Evolutionary conservation across 2,113 vertebrate genomes (phyloP).

Genomic region (Tragelaphus scriptus): DNA sequence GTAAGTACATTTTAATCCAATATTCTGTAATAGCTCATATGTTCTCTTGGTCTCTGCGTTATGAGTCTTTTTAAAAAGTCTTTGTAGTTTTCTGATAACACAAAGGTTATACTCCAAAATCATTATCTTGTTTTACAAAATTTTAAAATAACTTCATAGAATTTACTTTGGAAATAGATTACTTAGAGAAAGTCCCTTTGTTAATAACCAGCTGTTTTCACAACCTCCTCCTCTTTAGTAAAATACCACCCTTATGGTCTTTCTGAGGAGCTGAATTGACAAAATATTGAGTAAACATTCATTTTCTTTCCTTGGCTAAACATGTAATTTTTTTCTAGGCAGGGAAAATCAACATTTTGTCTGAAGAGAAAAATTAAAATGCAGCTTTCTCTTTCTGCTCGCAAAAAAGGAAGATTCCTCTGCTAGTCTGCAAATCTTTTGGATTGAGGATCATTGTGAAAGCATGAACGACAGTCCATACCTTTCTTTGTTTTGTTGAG

Average conservation of each 20-base stretch:
- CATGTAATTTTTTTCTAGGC: slow-evolving; percentile 58
- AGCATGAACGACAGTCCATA: neutral
- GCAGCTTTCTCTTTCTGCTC: slow-evolving; percentile 61
- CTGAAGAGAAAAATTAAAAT: slow-evolving; percentile 40
- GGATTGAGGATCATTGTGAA: neutral
- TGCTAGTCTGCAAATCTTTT: neutral
- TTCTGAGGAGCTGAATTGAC: slow-evolving; percentile 36
- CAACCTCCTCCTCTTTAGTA: neutral
- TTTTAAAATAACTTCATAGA: slow-evolving; percentile 63
- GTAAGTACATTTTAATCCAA: slow-evolving; percentile 91
- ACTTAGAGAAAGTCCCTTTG: slow-evolving; percentile 57
- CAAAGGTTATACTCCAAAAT: slow-evolving; percentile 74
- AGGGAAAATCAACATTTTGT: slow-evolving; percentile 68
- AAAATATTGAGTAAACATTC: neutral
- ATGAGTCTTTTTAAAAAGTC: slow-evolving; percentile 82
- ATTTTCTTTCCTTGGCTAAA: slow-evolving; percentile 44
- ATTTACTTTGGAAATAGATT: slow-evolving; percentile 70
- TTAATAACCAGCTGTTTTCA: slow-evolving; percentile 14
- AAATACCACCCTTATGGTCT: slow-evolving; percentile 23
- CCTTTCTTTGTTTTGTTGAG: neutral
- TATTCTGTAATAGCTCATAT: slow-evolving; percentile 86
- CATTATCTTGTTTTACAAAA: slow-evolving; percentile 40
- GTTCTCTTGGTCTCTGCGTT: slow-evolving; percentile 83
- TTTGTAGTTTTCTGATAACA: slow-evolving; percentile 79
- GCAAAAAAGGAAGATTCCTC: slow-evolving; percentile 53